A percentile compares a stretch with the other conserved stretches of the same genome.
Conservation (phyloP, 2,113 vertebrate genomes). For the Electrona antarctica region DNA sequence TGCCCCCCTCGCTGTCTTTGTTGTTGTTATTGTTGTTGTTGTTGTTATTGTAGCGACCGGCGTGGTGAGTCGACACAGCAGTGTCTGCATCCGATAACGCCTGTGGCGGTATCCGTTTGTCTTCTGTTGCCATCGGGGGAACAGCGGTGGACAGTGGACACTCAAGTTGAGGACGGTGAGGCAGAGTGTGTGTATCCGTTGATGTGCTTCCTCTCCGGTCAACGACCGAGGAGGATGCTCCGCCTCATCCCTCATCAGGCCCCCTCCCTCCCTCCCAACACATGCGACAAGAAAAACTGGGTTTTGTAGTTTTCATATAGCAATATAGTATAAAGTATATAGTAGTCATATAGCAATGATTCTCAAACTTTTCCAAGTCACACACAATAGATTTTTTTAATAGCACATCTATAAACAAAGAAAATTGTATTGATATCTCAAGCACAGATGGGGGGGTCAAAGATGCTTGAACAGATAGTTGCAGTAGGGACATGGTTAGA, state of each 20-base stretch:
- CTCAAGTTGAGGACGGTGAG: slow-evolving; percentile 1
- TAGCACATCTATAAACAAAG: too few species aligned
- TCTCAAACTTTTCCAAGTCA: too few species aligned
- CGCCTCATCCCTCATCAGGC: slow-evolving; percentile 32
- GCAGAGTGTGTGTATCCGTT: slow-evolving; percentile 14
- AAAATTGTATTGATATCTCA: too few species aligned
- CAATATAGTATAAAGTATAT: not conserved
- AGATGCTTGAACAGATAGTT: too few species aligned
- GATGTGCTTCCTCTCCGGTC: slow-evolving; percentile 16
- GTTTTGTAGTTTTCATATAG: slow-evolving; percentile 33
- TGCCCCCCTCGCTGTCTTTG: slow-evolving; percentile 62
- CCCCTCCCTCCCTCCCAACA: not conserved
- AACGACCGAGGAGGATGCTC: slow-evolving; percentile 25
- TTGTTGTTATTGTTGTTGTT: slow-evolving; percentile 81
- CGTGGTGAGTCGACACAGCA: slow-evolving; percentile 39
- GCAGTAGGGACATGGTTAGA: too few species aligned
- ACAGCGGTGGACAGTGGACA: not conserved
- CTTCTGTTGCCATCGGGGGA: slow-evolving; percentile 62
- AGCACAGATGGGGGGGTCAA: too few species aligned
- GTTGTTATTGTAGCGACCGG: slow-evolving; percentile 53
- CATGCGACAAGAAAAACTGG: not conserved
- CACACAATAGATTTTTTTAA: too few species aligned
- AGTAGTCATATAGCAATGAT: too few species aligned
- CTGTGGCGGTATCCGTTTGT: slow-evolving; percentile 60
- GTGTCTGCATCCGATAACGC: slow-evolving; percentile 50